A percentile compares a stretch with the other conserved stretches of the same genome.
Conservation (phyloP, 1,140 invertebrate genomes). For the Drosophila pandora region DNA sequence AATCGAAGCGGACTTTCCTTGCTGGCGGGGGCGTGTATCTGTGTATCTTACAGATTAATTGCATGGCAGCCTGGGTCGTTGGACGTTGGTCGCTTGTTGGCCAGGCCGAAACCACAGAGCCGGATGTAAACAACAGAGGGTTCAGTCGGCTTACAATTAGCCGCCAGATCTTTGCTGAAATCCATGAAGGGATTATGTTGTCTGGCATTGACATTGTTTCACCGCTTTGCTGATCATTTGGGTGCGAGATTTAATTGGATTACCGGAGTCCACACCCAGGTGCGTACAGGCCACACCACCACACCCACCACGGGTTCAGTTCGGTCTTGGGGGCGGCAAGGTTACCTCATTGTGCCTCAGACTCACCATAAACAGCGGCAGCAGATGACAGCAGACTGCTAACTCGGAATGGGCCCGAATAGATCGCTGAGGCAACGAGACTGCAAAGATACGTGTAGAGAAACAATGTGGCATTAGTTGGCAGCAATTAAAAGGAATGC, state of each 20-base stretch:
- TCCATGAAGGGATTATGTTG: constrained; percentile 27
- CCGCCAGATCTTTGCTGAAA: background rate
- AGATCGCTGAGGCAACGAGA: constrained; percentile 43
- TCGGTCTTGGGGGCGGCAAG: constrained; percentile 17
- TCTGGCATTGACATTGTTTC: constrained; percentile 77
- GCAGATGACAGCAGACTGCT: constrained; percentile 37
- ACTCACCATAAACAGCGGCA: constrained; percentile 77
- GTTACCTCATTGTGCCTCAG: constrained; percentile 28
- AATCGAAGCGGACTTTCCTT: constrained; percentile 38
- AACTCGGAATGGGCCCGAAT: constrained; percentile 21
- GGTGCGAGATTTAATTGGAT: constrained; percentile 60
- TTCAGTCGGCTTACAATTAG: background rate
- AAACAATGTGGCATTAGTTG: constrained; percentile 53
- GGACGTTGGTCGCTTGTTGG: constrained; percentile 1
- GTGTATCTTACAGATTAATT: constrained; percentile 20
- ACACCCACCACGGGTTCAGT: constrained; percentile 27
- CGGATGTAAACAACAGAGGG: constrained; percentile 29
- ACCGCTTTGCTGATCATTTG: constrained; percentile 59
- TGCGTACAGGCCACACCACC: constrained; percentile 18
- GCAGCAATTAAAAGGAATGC: constrained; percentile 40
- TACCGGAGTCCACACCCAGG: constrained; percentile 32
- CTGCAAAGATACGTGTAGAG: constrained; percentile 40
- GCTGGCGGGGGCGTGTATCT: constrained; percentile 38
- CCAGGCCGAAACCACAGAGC: constrained; percentile 11
- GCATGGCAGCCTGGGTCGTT: constrained; percentile 2